These are phyloP conservation scores for Phlogophora meticulosa DNA, from an alignment of 2,888 invertebrate genomes.

Conservation along the genomic window DNA sequence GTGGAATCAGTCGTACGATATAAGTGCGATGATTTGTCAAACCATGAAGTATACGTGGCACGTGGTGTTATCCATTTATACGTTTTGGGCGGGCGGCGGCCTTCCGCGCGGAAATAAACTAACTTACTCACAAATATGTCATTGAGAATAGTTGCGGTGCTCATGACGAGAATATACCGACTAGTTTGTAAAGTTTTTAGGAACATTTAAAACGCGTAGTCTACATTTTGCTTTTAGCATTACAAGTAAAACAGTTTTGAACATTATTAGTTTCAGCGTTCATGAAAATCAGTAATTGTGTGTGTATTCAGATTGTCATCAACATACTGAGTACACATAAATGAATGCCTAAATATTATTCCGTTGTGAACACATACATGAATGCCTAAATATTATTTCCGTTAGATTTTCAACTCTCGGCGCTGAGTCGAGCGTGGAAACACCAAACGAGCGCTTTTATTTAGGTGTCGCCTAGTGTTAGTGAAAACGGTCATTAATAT, in stretches of 20 bases:
- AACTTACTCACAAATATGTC: neutral
- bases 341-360: no score
- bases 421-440: no score
- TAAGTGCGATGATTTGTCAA: conserved; percentile 62
- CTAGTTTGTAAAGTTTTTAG: neutral
- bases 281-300: conserved; percentile 12
- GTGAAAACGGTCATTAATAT: conserved; percentile 3
- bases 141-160: conserved; percentile 7
- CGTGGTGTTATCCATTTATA: conserved; percentile 48
- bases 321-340: conserved; percentile 11
- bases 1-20: conserved; percentile 42
- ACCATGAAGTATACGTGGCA: conserved; percentile 39
- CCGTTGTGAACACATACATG: no score
- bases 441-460: no score
- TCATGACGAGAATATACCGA: neutral
- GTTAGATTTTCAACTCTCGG: no score
- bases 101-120: conserved; percentile 6
- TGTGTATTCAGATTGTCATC: conserved; percentile 16
- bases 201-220: neutral
- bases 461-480: no score
- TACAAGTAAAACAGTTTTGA: neutral
- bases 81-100: neutral
- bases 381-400: no score
- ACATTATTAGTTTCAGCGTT: neutral
- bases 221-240: neutral